Conservation (phyloP, 2,888 invertebrate genomes). For the Mechanitis messenoides region DNA sequence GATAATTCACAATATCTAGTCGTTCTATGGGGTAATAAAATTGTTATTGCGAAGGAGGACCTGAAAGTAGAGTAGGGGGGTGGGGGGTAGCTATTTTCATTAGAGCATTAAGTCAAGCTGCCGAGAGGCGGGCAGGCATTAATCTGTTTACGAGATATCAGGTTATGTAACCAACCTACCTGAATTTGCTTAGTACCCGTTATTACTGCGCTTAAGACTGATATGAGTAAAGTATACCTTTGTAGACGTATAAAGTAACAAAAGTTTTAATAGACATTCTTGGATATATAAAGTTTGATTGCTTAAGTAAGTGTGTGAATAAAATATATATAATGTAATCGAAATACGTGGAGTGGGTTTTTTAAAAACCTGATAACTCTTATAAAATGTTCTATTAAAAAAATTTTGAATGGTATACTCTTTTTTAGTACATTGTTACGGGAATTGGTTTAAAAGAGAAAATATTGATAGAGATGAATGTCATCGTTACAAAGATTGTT, state of each 20-base stretch:
- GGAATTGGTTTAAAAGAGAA: conserved; percentile 14
- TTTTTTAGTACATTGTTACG: too few species aligned
- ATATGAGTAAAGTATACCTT: not conserved
- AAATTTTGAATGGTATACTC: too few species aligned
- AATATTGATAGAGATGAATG: conserved; percentile 19
- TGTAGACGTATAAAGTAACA: not conserved
- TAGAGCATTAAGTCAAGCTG: conserved; percentile 57
- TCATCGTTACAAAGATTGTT: conserved; percentile 21
- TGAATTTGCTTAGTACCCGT: conserved; percentile 35
- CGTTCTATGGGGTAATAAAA: conserved; percentile 44
- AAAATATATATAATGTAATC: too few species aligned
- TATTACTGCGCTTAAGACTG: not conserved
- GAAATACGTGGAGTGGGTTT: too few species aligned
- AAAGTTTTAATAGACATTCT: too few species aligned
- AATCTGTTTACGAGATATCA: conserved; percentile 65
- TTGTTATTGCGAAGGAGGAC: conserved; percentile 38
- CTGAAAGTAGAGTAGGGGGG: conserved; percentile 28
- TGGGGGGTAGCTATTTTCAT: conserved; percentile 50
- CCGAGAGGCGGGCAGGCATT: conserved; percentile 44
- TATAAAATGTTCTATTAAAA: too few species aligned
- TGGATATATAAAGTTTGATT: too few species aligned
- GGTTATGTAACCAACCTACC: conserved; percentile 50
- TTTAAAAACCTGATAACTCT: too few species aligned
- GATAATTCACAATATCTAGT: conserved; percentile 41
- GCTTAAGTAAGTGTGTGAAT: too few species aligned